phyloP scores from a whole-genome alignment of 92 coral and sea anemone genomes.

The Heteractis magnifica region DNA sequence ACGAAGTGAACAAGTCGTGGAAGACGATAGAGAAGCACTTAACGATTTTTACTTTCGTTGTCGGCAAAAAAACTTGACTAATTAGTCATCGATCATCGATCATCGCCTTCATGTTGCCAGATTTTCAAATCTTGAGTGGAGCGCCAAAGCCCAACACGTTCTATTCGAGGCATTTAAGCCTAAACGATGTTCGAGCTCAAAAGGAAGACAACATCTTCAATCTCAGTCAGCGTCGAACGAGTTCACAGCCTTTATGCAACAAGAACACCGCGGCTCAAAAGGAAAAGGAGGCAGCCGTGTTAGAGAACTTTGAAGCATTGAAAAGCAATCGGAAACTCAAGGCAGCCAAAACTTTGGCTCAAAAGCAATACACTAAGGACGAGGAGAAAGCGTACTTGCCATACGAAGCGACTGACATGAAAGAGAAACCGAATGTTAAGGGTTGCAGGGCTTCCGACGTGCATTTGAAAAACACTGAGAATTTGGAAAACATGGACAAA shows the following conservation, averaged over 20 bases:
- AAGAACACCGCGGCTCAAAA: background rate
- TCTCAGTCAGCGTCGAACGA: conserved; percentile 20
- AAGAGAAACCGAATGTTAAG: background rate
- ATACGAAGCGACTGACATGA: background rate
- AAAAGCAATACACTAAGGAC: background rate
- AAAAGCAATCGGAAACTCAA: background rate
- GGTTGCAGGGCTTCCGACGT: background rate
- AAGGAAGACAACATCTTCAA: conserved; percentile 13
- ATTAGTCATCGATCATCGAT: conserved; percentile 11
- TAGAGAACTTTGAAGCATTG: background rate
- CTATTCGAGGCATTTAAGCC: conserved; percentile 60
- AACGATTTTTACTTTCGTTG: background rate
- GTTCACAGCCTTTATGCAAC: conserved; percentile 18
- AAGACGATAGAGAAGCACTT: too few species aligned
- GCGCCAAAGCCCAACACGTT: conserved; percentile 38
- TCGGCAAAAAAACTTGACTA: background rate
- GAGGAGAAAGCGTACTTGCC: background rate
- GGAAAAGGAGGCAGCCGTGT: background rate
- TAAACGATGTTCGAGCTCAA: conserved; percentile 25
- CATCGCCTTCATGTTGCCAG: conserved; percentile 19
- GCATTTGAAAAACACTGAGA: background rate
- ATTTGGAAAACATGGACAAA: background rate
- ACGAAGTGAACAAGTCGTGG: background rate
- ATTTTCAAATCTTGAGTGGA: conserved; percentile 32
- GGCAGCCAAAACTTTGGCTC: background rate